phyloP scores from a whole-genome alignment of 2,797 vertebrate species.

The Myotis planiceps region DNA sequence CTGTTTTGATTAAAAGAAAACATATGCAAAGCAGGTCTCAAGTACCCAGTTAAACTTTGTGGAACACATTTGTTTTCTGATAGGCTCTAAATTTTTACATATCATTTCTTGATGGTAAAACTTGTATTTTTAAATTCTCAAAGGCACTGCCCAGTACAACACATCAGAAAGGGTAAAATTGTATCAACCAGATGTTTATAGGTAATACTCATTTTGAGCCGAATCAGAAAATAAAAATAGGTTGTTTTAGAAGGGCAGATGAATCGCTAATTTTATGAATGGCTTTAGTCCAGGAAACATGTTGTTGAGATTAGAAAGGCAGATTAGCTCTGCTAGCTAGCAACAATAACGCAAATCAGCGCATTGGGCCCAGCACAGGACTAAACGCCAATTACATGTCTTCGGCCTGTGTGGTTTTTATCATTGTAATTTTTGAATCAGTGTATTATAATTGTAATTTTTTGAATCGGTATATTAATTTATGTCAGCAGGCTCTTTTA shows the following conservation, averaged over 20 bases:
- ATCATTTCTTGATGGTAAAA: conserved; percentile 37
- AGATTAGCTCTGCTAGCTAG: conserved; percentile 35
- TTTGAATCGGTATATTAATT: conserved; percentile 64
- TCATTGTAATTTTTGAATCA: conserved; percentile 59
- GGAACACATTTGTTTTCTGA: conserved; percentile 74
- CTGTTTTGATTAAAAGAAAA: conserved; percentile 77
- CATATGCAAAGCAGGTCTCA: conserved; percentile 75
- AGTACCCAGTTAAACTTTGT: conserved; percentile 69
- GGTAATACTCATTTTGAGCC: conserved; percentile 40
- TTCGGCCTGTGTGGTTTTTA: conserved; percentile 19
- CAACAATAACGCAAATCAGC: conserved; percentile 35
- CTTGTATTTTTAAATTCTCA: background rate
- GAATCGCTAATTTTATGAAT: conserved; percentile 61
- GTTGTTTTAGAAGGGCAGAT: conserved; percentile 46
- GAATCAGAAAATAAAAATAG: conserved; percentile 65
- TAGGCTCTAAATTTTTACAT: conserved; percentile 63
- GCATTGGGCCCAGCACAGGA: background rate
- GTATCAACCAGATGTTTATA: conserved; percentile 34
- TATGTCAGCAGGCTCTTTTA: conserved; percentile 69
- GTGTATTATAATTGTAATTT: conserved; percentile 64
- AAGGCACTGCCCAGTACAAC: background rate
- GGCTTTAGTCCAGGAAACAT: conserved; percentile 56
- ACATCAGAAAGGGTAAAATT: conserved; percentile 10
- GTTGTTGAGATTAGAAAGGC: conserved; percentile 58
- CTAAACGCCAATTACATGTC: background rate